Conservation (phyloP, 2,888 invertebrate genomes). For the Eristalinus aeneus region DNA sequence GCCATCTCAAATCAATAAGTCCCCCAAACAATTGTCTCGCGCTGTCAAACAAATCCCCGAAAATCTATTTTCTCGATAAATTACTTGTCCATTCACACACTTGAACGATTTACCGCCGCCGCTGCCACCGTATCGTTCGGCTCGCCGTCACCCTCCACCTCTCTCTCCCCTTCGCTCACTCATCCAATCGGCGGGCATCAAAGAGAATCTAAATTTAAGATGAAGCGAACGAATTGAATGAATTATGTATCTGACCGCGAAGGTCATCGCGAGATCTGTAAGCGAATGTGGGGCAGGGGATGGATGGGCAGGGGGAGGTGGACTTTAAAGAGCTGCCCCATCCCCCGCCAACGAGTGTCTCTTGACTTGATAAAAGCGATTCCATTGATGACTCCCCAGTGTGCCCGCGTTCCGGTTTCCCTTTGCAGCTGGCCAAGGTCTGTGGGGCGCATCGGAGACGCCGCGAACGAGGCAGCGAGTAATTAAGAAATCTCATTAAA, state of each 20-base stretch:
- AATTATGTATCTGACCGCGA: conserved; percentile 53
- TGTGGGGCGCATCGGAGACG: neutral
- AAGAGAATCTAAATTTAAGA: conserved; percentile 10
- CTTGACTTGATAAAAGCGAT: neutral
- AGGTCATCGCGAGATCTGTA: conserved; percentile 32
- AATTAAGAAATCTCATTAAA: conserved; percentile 40
- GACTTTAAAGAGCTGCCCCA: neutral
- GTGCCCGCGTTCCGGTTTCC: neutral
- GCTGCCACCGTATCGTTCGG: no score
- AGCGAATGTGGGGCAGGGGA: neutral
- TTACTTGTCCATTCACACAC: conserved; percentile 12
- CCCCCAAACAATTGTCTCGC: conserved; percentile 7
- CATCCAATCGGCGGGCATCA: neutral
- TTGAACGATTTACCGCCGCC: neutral
- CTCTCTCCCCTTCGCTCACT: neutral
- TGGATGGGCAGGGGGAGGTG: neutral
- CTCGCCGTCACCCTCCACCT: no score
- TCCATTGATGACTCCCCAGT: neutral
- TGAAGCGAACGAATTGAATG: conserved; percentile 29
- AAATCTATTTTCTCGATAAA: conserved; percentile 35
- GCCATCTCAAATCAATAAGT: conserved; percentile 13
- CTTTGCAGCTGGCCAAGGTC: neutral
- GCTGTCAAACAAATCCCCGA: conserved; percentile 32
- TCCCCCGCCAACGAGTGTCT: neutral
- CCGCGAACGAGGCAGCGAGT: neutral